These are phyloP conservation scores for Drosophila hamatofila DNA, from an alignment of 2,888 invertebrate genomes.

Conservation along the genomic window DNA sequence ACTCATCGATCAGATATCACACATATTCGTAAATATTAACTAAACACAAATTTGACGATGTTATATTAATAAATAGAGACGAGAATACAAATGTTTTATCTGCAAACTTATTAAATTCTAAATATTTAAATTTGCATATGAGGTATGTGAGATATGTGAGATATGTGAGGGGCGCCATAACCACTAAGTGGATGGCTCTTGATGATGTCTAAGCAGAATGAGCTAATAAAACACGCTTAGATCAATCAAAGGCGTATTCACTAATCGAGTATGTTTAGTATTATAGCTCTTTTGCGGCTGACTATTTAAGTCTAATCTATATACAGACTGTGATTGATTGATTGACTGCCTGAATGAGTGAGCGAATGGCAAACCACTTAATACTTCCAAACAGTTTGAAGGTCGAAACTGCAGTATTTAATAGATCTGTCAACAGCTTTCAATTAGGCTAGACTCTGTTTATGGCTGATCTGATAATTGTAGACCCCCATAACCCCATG, in stretches of 20 bases:
- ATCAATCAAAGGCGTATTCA: constrained; percentile 7
- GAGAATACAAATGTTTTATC: background rate
- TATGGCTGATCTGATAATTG: constrained; percentile 13
- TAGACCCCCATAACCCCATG: background rate
- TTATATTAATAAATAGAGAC: background rate
- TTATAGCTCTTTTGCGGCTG: background rate
- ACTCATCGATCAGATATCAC: background rate
- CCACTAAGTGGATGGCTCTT: background rate
- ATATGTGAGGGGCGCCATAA: background rate
- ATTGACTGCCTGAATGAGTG: background rate
- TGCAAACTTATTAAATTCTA: constrained; percentile 4
- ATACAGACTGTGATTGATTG: constrained; percentile 7
- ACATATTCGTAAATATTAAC: constrained; percentile 4
- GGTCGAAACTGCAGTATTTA: constrained; percentile 9
- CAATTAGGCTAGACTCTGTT: constrained; percentile 9
- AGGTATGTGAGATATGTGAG: constrained; percentile 4
- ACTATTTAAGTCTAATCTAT: background rate
- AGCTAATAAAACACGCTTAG: constrained; percentile 1
- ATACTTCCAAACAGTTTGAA: background rate
- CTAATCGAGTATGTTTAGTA: background rate
- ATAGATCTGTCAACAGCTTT: constrained; percentile 26
- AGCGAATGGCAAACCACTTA: background rate
- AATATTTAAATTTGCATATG: background rate
- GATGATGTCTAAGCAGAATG: background rate
- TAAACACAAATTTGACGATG: background rate